Evolutionary conservation across 2,113 vertebrate species (phyloP).

Genomic region (Eonycteris spelaea): DNA sequence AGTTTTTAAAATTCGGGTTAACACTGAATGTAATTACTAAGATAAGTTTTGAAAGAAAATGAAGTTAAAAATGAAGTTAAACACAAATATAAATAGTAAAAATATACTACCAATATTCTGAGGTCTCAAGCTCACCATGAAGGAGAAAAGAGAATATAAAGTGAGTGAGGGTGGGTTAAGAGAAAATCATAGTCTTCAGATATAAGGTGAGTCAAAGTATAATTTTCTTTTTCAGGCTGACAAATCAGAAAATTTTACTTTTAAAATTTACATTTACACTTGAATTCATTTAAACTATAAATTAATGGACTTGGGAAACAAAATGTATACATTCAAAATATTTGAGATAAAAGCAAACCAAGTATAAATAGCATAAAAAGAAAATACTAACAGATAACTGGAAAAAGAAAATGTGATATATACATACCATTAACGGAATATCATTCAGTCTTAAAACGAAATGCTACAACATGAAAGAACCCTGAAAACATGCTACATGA

Average conservation of each 20-base stretch:
- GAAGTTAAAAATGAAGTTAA: background rate
- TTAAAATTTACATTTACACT: background rate
- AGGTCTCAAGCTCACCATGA: background rate
- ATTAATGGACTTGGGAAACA: background rate
- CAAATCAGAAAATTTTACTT: background rate
- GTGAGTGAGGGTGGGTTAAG: background rate
- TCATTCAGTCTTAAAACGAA: background rate
- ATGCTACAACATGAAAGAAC: background rate
- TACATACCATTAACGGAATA: background rate
- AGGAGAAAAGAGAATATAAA: background rate
- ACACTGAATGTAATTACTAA: background rate
- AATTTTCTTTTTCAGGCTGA: background rate
- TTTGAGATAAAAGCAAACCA: background rate
- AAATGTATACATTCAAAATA: background rate
- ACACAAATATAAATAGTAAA: too few relatives aligned
- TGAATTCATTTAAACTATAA: background rate
- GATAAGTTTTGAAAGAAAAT: background rate
- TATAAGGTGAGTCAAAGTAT: background rate
- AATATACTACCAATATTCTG: background rate
- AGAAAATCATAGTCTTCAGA: background rate
- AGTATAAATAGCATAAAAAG: background rate
- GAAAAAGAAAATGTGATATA: background rate
- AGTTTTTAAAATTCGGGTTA: background rate
- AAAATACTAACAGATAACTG: background rate
- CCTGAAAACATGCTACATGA: background rate